Percentiles rank a stretch among this genome's conserved stretches.
Evolutionary conservation across 1,140 invertebrate species (phyloP).

Genomic region (Trichonephila inaurata): DNA sequence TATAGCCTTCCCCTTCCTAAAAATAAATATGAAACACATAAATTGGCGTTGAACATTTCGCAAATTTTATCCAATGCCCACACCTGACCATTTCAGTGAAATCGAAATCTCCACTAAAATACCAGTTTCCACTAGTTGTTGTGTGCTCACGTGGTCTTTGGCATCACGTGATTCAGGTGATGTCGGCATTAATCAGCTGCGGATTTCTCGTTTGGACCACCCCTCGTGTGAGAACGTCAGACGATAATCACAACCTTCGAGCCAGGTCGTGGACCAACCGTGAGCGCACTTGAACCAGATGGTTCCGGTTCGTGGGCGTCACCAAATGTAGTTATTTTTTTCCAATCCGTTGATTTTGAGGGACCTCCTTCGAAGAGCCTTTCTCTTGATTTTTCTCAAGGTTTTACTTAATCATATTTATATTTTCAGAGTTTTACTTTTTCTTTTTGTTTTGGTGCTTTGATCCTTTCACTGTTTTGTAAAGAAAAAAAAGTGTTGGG

Average conservation of each 20-base stretch:
- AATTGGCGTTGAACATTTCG: conserved; percentile 8
- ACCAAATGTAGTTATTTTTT: conserved; percentile 48
- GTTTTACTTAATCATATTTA: background rate
- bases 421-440: background rate
- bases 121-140: background rate
- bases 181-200: conserved; percentile 70
- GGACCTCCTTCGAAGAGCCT: conserved; percentile 61
- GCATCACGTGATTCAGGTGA: conserved; percentile 57
- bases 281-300: conserved; percentile 62
- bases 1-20: background rate
- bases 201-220: conserved; percentile 44
- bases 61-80: background rate
- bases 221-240: conserved; percentile 70
- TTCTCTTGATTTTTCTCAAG: background rate
- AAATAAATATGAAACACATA: conserved; percentile 39
- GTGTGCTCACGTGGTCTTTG: conserved; percentile 34
- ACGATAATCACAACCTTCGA: conserved; percentile 72
- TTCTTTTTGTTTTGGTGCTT: too few relatives aligned
- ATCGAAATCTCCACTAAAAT: conserved; percentile 28
- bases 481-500: too few relatives aligned
- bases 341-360: conserved; percentile 66
- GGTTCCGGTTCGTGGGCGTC: conserved; percentile 71
- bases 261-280: conserved; percentile 69
- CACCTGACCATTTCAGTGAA: background rate
- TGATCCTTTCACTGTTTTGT: too few relatives aligned